phyloP scores from a whole-genome alignment of 2,888 invertebrate species.

The Thumatha senex region DNA sequence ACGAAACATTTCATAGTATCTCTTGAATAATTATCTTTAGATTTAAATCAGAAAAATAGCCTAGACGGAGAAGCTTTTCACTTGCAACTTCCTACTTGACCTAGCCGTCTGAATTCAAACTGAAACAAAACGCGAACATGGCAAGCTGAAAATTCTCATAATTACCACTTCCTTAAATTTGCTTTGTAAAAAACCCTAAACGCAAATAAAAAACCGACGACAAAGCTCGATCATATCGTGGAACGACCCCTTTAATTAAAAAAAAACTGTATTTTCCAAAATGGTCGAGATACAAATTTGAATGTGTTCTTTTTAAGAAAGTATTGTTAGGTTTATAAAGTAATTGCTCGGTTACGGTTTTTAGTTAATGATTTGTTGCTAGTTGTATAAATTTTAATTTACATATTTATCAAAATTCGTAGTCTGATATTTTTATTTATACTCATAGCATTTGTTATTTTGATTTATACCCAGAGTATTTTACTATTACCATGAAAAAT shows the following conservation, averaged over 20 bases:
- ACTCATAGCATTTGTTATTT: too few species aligned
- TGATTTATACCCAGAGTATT: too few species aligned
- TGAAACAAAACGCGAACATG: conserved; percentile 22
- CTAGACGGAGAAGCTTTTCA: conserved; percentile 4
- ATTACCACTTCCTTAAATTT: conserved; percentile 39
- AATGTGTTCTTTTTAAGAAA: conserved; percentile 32
- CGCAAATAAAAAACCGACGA: conserved; percentile 41
- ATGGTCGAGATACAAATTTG: conserved; percentile 38
- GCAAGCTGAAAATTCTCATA: conserved; percentile 26
- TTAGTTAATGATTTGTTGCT: conserved; percentile 4
- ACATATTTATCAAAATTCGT: neutral
- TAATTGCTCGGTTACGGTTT: conserved; percentile 27
- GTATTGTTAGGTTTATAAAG: conserved; percentile 25
- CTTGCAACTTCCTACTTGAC: conserved; percentile 16
- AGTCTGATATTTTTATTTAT: too few species aligned
- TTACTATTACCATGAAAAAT: too few species aligned
- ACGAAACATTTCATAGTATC: conserved; percentile 4
- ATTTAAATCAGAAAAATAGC: conserved; percentile 14
- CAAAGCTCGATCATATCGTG: conserved; percentile 53
- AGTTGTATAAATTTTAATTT: conserved; percentile 3
- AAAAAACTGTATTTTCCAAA: conserved; percentile 55
- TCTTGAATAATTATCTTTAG: conserved; percentile 9
- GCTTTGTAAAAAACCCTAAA: conserved; percentile 33
- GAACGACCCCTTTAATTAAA: conserved; percentile 57
- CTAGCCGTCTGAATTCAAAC: conserved; percentile 8